phyloP scores from a whole-genome alignment of 2,888 invertebrate genomes.

The Melanargia galathea region DNA sequence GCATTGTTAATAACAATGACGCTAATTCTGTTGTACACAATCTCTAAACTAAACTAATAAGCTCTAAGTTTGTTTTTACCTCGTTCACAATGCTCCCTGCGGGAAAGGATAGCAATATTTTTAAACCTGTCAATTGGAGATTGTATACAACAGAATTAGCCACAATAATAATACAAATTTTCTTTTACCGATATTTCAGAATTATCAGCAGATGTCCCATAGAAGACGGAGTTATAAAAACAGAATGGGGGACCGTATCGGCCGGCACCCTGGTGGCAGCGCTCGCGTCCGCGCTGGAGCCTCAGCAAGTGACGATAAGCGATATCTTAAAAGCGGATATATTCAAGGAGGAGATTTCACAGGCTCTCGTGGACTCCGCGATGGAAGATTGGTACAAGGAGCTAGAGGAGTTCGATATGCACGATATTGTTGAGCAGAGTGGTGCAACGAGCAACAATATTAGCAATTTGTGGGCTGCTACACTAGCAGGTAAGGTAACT shows the following conservation, averaged over 20 bases:
- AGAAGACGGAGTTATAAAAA: slow-evolving; percentile 85
- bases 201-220: slow-evolving; percentile 82
- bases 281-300: slow-evolving; percentile 83
- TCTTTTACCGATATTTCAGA: slow-evolving; percentile 50
- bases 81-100: too few relatives aligned
- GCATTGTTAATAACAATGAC: too few relatives aligned
- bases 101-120: too few relatives aligned
- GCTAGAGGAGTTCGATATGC: slow-evolving; percentile 55
- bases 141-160: too few relatives aligned
- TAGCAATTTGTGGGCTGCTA: slow-evolving; percentile 84
- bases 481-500: slow-evolving; percentile 74
- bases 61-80: too few relatives aligned
- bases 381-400: slow-evolving; percentile 67
- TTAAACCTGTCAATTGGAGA: too few relatives aligned
- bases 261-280: slow-evolving; percentile 83
- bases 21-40: too few relatives aligned
- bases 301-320: slow-evolving; percentile 77
- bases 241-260: slow-evolving; percentile 83
- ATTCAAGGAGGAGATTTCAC: slow-evolving; percentile 66
- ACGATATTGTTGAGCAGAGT: slow-evolving; percentile 39
- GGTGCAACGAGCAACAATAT: slow-evolving; percentile 52
- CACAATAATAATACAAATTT: too few relatives aligned
- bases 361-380: slow-evolving; percentile 63
- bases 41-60: too few relatives aligned
- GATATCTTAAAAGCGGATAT: slow-evolving; percentile 72